These are phyloP conservation scores for Sinelater perroti DNA, from an alignment of 2,888 invertebrate species.

Conservation along the genomic window DNA sequence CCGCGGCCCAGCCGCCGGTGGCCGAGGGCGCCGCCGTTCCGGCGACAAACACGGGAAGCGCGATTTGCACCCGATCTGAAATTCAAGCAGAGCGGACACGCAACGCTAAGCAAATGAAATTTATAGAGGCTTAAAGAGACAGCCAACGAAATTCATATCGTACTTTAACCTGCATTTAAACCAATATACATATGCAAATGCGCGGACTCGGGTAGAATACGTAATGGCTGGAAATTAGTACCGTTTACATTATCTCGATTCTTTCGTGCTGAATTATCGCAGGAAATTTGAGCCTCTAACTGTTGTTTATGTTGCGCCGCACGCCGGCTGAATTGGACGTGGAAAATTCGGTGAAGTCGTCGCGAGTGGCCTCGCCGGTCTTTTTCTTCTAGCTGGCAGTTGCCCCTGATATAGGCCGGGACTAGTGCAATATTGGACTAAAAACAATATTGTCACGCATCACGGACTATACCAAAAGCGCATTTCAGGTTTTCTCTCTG, in stretches of 20 bases:
- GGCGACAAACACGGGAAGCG: background rate
- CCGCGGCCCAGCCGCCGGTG: no score
- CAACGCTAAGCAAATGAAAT: conserved; percentile 8
- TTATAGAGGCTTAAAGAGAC: conserved; percentile 19
- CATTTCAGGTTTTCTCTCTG: background rate
- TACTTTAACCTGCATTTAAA: conserved; percentile 39
- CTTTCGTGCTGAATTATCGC: conserved; percentile 42
- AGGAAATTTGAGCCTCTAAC: conserved; percentile 35
- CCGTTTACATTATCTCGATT: conserved; percentile 47
- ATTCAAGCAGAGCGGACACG: conserved; percentile 9
- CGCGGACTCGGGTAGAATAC: conserved; percentile 39
- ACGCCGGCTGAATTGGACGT: conserved; percentile 22
- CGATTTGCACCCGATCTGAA: conserved; percentile 13
- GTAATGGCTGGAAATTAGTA: conserved; percentile 44
- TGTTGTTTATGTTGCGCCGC: conserved; percentile 26
- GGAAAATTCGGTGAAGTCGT: no score
- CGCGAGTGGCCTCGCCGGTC: background rate
- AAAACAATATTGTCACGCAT: conserved; percentile 63
- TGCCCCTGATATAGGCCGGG: conserved; percentile 68
- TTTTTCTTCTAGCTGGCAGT: conserved; percentile 2
- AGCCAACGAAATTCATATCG: conserved; percentile 37
- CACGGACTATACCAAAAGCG: conserved; percentile 59
- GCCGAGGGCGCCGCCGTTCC: no score
- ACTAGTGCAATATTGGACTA: conserved; percentile 71
- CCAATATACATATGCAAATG: conserved; percentile 48